Evolutionary conservation across 2,113 vertebrate species (phyloP).

Genomic region (Ornithorhynchus anatinus): DNA sequence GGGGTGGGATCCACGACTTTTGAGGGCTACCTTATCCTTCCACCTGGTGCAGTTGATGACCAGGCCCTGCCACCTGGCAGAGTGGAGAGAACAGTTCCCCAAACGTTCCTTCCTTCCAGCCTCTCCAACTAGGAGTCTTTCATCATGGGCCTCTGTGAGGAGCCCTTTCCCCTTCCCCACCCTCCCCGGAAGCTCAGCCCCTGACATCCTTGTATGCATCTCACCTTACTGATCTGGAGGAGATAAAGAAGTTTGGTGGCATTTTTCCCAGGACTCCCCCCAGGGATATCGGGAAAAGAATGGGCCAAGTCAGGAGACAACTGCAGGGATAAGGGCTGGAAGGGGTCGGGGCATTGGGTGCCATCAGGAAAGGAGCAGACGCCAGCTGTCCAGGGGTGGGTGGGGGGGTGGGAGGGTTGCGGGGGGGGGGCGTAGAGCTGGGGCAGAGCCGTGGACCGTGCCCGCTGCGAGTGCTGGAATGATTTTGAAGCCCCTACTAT

Average conservation of each 20-base stretch:
- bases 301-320: constrained; percentile 6
- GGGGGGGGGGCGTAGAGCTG: constrained; percentile 27
- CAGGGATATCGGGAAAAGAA: too few species aligned
- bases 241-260: too few species aligned
- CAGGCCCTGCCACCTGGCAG: constrained; percentile 55
- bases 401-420: constrained; percentile 15
- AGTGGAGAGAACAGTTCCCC: constrained; percentile 56
- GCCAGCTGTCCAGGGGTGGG: too few species aligned
- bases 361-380: too few species aligned
- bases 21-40: too few species aligned
- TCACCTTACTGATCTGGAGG: too few species aligned
- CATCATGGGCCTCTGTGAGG: background rate
- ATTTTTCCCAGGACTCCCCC: too few species aligned
- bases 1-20: too few species aligned
- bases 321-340: too few species aligned
- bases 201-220: background rate
- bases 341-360: too few species aligned
- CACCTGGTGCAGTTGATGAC: too few species aligned
- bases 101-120: background rate
- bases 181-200: background rate
- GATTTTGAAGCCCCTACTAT: constrained; percentile 76
- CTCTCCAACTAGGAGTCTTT: too few species aligned
- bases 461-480: constrained; percentile 38
- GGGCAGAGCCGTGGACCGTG: constrained; percentile 37
- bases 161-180: background rate